Conservation (phyloP, 2,888 invertebrate species). For the Brachypalpus laphriformis region DNA sequence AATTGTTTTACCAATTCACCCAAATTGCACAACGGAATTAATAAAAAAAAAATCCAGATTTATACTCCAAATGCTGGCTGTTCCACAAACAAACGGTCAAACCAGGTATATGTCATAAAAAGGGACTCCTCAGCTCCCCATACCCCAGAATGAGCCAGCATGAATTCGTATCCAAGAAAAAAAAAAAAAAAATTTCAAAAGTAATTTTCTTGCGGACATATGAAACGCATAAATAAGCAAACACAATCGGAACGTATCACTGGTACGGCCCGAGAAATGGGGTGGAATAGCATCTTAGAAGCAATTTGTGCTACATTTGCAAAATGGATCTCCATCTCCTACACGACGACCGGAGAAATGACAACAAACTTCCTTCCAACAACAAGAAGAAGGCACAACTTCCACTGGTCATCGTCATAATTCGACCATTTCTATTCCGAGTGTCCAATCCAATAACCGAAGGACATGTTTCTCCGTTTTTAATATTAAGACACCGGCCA, state of each 20-base stretch:
- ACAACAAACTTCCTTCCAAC: constrained; percentile 58
- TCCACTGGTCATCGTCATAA: constrained; percentile 76
- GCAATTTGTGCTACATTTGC: constrained; percentile 75
- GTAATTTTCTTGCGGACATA: constrained; percentile 74
- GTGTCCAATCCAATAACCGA: constrained; percentile 77
- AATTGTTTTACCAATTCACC: constrained; percentile 70
- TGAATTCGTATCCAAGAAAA: constrained; percentile 35
- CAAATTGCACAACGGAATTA: constrained; percentile 65
- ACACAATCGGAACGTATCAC: constrained; percentile 68
- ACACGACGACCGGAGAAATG: constrained; percentile 36
- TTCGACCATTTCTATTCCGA: constrained; percentile 78
- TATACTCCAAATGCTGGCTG: constrained; percentile 50
- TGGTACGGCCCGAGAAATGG: constrained; percentile 72
- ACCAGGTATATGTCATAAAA: constrained; percentile 73
- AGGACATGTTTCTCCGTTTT: constrained; percentile 75
- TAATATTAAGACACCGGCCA: constrained; percentile 73
- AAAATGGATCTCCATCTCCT: constrained; percentile 67
- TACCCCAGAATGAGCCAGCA: constrained; percentile 31
- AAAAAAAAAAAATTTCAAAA: constrained; percentile 60
- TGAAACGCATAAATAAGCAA: constrained; percentile 74
- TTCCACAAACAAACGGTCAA: constrained; percentile 52
- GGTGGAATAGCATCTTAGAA: constrained; percentile 74
- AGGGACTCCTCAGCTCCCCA: constrained; percentile 30
- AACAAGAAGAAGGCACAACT: constrained; percentile 31
- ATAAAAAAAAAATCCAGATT: constrained; percentile 63